Evolutionary conservation across 2,888 invertebrate species (phyloP).

Genomic region (Scaptomyza polygonia): DNA sequence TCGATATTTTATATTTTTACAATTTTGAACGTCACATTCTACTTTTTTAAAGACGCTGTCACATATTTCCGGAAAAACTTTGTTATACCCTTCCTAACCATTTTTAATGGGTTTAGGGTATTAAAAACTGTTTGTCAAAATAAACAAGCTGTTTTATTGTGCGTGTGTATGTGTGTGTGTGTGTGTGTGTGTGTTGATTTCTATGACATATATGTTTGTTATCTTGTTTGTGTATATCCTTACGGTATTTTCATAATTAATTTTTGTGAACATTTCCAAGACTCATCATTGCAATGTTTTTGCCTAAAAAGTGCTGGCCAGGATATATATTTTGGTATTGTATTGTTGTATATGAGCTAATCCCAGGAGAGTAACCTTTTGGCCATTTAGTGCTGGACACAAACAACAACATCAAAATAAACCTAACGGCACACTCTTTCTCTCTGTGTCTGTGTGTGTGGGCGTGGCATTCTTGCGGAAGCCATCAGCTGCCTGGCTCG

Average conservation of each 20-base stretch:
- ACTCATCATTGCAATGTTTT: conserved; percentile 69
- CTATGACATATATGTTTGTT: conserved; percentile 10
- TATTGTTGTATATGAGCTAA: conserved; percentile 42
- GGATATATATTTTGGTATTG: background rate
- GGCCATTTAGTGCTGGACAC: conserved; percentile 79
- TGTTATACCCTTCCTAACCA: background rate
- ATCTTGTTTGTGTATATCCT: conserved; percentile 27
- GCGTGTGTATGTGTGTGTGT: too few relatives aligned
- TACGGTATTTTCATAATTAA: conserved; percentile 73
- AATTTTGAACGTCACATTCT: too few relatives aligned
- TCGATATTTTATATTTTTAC: too few relatives aligned
- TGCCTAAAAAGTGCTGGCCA: conserved; percentile 20
- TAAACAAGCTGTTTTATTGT: conserved; percentile 41
- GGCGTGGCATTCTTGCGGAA: conserved; percentile 44
- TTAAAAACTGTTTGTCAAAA: conserved; percentile 56
- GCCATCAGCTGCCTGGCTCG: background rate
- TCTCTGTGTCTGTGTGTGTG: conserved; percentile 6
- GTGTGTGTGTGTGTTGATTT: conserved; percentile 14
- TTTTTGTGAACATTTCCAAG: conserved; percentile 77
- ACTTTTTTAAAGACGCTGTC: background rate
- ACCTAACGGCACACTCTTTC: conserved; percentile 50
- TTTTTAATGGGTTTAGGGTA: background rate
- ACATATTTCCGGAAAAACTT: background rate
- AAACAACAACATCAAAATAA: conserved; percentile 50
- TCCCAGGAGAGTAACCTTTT: conserved; percentile 81